Evolutionary conservation across 2,888 invertebrate genomes (phyloP).

Genomic region (Drosophila quinaria): DNA sequence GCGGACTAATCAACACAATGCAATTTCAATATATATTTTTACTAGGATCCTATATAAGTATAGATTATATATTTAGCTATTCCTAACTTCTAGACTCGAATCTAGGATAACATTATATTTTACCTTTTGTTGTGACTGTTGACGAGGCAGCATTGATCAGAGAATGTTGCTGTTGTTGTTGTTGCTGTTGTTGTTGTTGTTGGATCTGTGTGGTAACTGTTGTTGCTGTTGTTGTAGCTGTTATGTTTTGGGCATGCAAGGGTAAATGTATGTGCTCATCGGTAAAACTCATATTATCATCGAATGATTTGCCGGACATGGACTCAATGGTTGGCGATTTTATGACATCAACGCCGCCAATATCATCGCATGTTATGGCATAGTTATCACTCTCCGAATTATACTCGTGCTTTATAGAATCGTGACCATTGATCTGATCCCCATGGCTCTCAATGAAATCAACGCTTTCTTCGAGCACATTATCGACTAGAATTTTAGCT

Average conservation of each 20-base stretch:
- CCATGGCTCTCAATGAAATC: slow-evolving; percentile 82
- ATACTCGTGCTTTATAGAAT: slow-evolving; percentile 72
- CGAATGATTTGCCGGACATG: slow-evolving; percentile 85
- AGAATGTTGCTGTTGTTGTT: slow-evolving; percentile 58
- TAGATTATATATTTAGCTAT: background rate
- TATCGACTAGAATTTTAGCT: slow-evolving; percentile 84
- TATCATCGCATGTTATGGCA: slow-evolving; percentile 85
- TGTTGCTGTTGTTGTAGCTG: slow-evolving; percentile 54
- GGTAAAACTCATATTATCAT: slow-evolving; percentile 85
- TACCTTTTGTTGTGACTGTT: slow-evolving; percentile 72
- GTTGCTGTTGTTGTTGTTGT: slow-evolving; percentile 58
- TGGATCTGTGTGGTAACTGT: slow-evolving; percentile 63
- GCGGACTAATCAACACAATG: slow-evolving; percentile 58
- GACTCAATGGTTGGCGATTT: slow-evolving; percentile 86
- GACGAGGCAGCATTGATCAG: slow-evolving; percentile 42
- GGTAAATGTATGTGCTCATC: slow-evolving; percentile 79
- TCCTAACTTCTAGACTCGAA: slow-evolving; percentile 40
- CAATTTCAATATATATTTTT: slow-evolving; percentile 1
- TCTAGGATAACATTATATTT: slow-evolving; percentile 56
- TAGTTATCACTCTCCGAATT: slow-evolving; percentile 85
- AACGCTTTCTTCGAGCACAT: slow-evolving; percentile 85
- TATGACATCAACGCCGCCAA: slow-evolving; percentile 84
- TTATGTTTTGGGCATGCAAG: slow-evolving; percentile 76
- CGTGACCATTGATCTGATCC: slow-evolving; percentile 70
- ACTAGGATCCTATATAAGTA: slow-evolving; percentile 20